Evolutionary conservation across 2,888 invertebrate species (phyloP).

Genomic region (Parelbella ahira): DNA sequence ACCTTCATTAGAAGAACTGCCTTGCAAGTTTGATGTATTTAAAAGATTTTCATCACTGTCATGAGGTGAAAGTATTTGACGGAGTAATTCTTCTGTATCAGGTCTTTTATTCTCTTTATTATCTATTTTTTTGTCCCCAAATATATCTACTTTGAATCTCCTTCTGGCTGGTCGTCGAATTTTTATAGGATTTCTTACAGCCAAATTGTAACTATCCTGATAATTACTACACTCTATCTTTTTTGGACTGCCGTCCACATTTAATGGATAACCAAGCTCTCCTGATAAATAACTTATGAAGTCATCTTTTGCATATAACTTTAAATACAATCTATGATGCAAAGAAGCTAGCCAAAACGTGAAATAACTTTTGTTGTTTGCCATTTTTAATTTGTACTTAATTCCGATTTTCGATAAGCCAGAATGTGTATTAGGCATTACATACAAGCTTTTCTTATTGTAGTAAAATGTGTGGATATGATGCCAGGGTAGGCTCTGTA

Average conservation of each 20-base stretch:
- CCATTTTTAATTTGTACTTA: conserved; percentile 88
- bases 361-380: conserved; percentile 87
- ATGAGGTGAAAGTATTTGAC: conserved; percentile 61
- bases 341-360: conserved; percentile 88
- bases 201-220: conserved; percentile 74
- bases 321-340: conserved; percentile 88
- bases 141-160: conserved; percentile 73
- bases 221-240: conserved; percentile 68
- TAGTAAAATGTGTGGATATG: conserved; percentile 88
- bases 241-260: conserved; percentile 48
- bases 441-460: conserved; percentile 85
- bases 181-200: conserved; percentile 67
- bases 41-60: conserved; percentile 48
- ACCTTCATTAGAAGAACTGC: conserved; percentile 67
- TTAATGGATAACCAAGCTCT: conserved; percentile 79
- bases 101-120: conserved; percentile 87
- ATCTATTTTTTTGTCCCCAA: conserved; percentile 76
- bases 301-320: conserved; percentile 85
- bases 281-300: conserved; percentile 83
- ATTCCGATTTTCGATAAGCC: conserved; percentile 79
- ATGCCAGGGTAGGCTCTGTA: conserved; percentile 82
- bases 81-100: conserved; percentile 62
- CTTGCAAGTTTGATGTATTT: conserved; percentile 43
- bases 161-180: conserved; percentile 68
- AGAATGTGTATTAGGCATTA: conserved; percentile 78